Evolutionary conservation across 1,140 invertebrate genomes (phyloP), one percentile per base, ranked within the genome.

Genomic region (Aphelinus certus): DNA sequence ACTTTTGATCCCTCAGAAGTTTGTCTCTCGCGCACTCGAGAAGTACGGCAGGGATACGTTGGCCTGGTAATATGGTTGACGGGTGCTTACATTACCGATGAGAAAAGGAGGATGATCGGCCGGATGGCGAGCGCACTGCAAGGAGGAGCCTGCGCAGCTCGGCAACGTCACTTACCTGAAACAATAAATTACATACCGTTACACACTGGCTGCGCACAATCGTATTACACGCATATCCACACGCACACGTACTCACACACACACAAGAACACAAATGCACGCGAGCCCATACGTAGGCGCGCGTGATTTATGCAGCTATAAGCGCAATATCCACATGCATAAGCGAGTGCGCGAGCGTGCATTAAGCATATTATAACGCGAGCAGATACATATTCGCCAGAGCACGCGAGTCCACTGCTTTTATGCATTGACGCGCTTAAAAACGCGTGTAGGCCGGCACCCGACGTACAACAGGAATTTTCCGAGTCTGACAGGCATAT

Each of bases 111-210:
- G 78, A 83, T 83, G 79, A 80, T 83, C 80, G 81, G 80, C 79
- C 82, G 77, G 76, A 78, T 26, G 0, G 26, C 26, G 26, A 26
- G 71, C n/a, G 58, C 51, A 7, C 70, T 3, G 6, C 7, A 5
- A 62, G 55, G 48, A 67, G 77, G 77, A 80, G 77, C 83, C 81
- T 79, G 79, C 79, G 84, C 84, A 83, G 84, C 48, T 26, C 55
- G 81, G 80, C 81, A 81, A 82, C 81, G 85, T 87, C 86, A 87
- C 87, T 88, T 88, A 88, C 87, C 86, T 88, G 86, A 87, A 88
- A 88, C 86, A 88, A 88, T 88, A 88, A 88, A 88, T 88, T 84
- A 85, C 82, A 84, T 80, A 83, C 81, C 81, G 83, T 88, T 88
- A 87, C 81, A 81, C 78, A 57, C 7, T 66, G 66, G 51, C 9